Percentiles rank a stretch among this genome's conserved stretches.
phyloP scores from a whole-genome alignment of 2,888 invertebrate species.

The Synergus laeviventris region DNA sequence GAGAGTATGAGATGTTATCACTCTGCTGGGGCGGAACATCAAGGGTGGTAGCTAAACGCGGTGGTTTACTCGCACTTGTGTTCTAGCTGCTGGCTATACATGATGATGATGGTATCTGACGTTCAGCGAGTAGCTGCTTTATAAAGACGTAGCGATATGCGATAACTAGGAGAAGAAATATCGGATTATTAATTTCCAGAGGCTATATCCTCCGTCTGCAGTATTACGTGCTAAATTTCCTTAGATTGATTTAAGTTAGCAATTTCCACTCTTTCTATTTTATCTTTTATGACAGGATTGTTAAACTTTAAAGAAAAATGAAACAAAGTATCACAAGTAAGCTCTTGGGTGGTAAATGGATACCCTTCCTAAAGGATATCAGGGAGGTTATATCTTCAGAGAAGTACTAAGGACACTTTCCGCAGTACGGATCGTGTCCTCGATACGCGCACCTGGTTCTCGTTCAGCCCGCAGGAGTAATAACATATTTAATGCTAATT shows the following conservation, averaged over 20 bases:
- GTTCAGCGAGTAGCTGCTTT: slow-evolving; percentile 62
- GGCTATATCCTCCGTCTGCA: slow-evolving; percentile 18
- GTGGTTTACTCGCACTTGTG: slow-evolving; percentile 64
- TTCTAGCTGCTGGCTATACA: slow-evolving; percentile 61
- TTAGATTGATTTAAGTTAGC: no score
- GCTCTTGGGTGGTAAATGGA: slow-evolving; percentile 36
- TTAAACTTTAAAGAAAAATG: no score
- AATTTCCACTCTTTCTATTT: no score
- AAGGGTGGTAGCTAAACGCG: slow-evolving; percentile 62
- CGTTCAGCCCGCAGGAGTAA: slow-evolving; percentile 51
- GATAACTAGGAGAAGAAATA: slow-evolving; percentile 64
- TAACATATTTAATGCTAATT: slow-evolving; percentile 63
- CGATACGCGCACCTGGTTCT: slow-evolving; percentile 53
- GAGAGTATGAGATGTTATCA: slow-evolving; percentile 65
- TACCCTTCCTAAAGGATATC: not conserved
- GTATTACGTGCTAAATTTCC: not conserved
- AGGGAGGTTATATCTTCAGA: slow-evolving; percentile 15
- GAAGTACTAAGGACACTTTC: slow-evolving; percentile 40
- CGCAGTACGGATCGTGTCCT: slow-evolving; percentile 44
- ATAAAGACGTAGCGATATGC: slow-evolving; percentile 70
- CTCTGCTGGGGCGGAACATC: slow-evolving; percentile 66
- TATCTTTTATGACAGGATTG: no score
- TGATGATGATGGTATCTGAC: slow-evolving; percentile 71
- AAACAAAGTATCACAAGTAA: slow-evolving; percentile 16
- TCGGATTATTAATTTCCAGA: slow-evolving; percentile 63